These are phyloP conservation scores for Desmophyllum pertusum DNA, from an alignment of 92 coral and sea anemone genomes.

Conservation along the genomic window DNA sequence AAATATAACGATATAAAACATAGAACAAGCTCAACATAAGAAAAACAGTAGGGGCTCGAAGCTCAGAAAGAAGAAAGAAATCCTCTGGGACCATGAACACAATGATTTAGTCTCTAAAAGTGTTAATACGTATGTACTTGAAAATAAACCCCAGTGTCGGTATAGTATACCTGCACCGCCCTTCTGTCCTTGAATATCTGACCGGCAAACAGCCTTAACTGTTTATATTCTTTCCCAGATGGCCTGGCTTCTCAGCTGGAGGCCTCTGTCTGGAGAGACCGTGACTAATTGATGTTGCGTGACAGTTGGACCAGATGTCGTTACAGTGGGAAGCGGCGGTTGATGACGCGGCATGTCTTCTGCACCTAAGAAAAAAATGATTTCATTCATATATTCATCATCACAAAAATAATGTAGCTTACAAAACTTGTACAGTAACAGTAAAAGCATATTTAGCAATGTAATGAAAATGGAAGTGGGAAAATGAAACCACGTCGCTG, in stretches of 20 bases:
- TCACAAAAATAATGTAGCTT: neutral
- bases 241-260: conserved; percentile 48
- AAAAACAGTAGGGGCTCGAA: no score
- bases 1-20: no score
- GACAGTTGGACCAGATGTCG: conserved; percentile 68
- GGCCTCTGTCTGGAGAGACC: conserved; percentile 51
- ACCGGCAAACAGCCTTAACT: conserved; percentile 87
- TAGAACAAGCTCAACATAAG: no score
- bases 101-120: no score
- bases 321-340: conserved; percentile 69
- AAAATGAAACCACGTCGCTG: neutral
- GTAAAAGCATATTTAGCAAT: neutral
- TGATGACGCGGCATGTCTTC: conserved; percentile 81
- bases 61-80: no score
- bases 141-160: no score
- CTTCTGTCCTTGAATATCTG: conserved; percentile 82
- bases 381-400: no score
- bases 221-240: conserved; percentile 67
- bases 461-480: neutral
- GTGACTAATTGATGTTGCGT: conserved; percentile 46
- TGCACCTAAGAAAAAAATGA: conserved; percentile 55
- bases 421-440: no score
- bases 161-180: conserved; percentile 67
- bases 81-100: no score
- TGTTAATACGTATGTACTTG: no score